phyloP scores from a whole-genome alignment of 1,140 invertebrate species.

The Papilio polytes region DNA sequence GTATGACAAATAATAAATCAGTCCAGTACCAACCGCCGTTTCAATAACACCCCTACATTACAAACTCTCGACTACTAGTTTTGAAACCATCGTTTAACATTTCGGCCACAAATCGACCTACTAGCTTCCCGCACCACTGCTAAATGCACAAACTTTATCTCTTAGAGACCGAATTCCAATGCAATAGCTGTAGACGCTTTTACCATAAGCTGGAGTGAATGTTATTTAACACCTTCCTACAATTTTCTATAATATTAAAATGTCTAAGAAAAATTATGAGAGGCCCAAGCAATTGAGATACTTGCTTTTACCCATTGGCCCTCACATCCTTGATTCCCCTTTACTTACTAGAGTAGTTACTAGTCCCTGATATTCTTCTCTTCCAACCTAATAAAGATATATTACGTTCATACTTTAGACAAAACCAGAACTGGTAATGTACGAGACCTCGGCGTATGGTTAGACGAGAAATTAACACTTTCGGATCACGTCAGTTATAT shows the following conservation, averaged over 20 bases:
- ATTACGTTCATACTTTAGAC: conserved; percentile 42
- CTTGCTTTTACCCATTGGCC: conserved; percentile 41
- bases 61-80: conserved; percentile 42
- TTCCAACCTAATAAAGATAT: conserved; percentile 45
- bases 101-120: conserved; percentile 51
- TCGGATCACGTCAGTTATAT: no score
- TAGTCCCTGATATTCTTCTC: conserved; percentile 46
- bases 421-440: no score
- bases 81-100: conserved; percentile 11
- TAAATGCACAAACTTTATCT: conserved; percentile 45
- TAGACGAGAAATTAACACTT: no score
- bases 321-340: conserved; percentile 54
- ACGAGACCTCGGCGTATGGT: no score
- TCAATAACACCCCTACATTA: no score
- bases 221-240: conserved; percentile 52
- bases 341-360: conserved; percentile 43
- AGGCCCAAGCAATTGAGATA: conserved; percentile 39
- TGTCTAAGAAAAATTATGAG: conserved; percentile 40
- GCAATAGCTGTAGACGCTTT: conserved; percentile 46
- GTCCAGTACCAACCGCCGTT: no score
- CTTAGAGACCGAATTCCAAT: conserved; percentile 48
- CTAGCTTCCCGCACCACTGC: conserved; percentile 48
- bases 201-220: conserved; percentile 44
- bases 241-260: conserved; percentile 48
- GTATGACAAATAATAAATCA: no score